Base-by-base conservation (phyloP, 2,888 invertebrate species). In the Gymnoscelis rufifasciata region DNA sequence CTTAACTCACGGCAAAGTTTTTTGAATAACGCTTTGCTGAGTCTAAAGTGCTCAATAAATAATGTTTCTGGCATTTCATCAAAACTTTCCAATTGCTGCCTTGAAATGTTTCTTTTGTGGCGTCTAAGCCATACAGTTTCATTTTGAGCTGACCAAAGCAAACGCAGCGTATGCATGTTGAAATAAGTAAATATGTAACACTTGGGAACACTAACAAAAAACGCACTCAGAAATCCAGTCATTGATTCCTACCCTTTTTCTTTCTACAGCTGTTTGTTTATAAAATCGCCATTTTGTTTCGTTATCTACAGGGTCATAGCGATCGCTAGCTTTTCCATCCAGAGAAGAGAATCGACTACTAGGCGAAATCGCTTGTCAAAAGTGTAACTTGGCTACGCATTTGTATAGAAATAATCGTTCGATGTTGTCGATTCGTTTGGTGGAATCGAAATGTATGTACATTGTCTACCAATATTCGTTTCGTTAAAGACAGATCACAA, bases 71-170 rank as follows among this genome's bases (percentile, higher is more conserved):
- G n/a, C n/a, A 52, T 51, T 28, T 51, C 50, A 0, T 43, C 30
- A 38, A 47, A 12, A 23, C 23, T 50, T 43, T 52, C 52, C 19
- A 43, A 38, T 41, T 37, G 29, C 13, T 38, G 42, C 10, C 42
- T 27, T 7, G 14, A 19, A 11, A 14, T 15, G 8, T 28, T 8
- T 10, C 42, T 26, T 19, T 3, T 27, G 10, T 36, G 23, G 8
- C 39, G 38, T 29, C 35, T 27, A 8, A 35, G 28, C 39, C 39
- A 36, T 30, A 28, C 28, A 23, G 30, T 31, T 39, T 43, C 41
- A 41, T 48, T 47, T 11, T 39, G 42, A 27, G 47, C 47, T 31
- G 47, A 29, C 47, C 47, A 47, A 28, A 47, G 29, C 10, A 43
- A 35, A 26, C 35, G 33, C 15, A 47, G 35, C n/a, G 29, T 28